phyloP scores from a whole-genome alignment of 2,113 vertebrate genomes.

The Chrysochloris asiatica region DNA sequence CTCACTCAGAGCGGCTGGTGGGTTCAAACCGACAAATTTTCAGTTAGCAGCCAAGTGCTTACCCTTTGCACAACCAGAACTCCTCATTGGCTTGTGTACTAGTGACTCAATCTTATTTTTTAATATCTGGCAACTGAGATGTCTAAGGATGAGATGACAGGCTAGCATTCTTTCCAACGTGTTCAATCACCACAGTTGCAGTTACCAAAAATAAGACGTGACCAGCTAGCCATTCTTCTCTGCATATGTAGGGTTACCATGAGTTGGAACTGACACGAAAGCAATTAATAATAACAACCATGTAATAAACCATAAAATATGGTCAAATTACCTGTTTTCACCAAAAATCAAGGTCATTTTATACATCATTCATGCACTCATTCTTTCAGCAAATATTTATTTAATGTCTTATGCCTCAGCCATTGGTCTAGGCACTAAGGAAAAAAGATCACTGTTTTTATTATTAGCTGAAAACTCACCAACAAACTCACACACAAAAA shows the following conservation, averaged over 20 bases:
- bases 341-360: neutral
- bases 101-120: constrained; percentile 13
- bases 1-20: too few species aligned
- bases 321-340: neutral
- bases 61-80: too few species aligned
- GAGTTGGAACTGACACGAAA: neutral
- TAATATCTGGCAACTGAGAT: neutral
- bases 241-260: neutral
- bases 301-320: neutral
- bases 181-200: neutral
- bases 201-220: neutral
- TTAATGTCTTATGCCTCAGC: neutral
- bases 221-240: neutral
- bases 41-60: too few species aligned
- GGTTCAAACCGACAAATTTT: too few species aligned
- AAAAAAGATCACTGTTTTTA: neutral
- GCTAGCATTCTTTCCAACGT: neutral
- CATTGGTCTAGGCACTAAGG: neutral
- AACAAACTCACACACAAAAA: neutral
- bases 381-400: constrained; percentile 22
- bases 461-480: neutral
- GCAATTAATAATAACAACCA: neutral
- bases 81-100: neutral
- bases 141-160: neutral
- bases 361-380: neutral